A percentile compares a stretch with the other conserved stretches of the same genome.
These are phyloP conservation scores for Oxyura jamaicensis DNA, from an alignment of 2,113 vertebrate genomes.

Conservation along the genomic window DNA sequence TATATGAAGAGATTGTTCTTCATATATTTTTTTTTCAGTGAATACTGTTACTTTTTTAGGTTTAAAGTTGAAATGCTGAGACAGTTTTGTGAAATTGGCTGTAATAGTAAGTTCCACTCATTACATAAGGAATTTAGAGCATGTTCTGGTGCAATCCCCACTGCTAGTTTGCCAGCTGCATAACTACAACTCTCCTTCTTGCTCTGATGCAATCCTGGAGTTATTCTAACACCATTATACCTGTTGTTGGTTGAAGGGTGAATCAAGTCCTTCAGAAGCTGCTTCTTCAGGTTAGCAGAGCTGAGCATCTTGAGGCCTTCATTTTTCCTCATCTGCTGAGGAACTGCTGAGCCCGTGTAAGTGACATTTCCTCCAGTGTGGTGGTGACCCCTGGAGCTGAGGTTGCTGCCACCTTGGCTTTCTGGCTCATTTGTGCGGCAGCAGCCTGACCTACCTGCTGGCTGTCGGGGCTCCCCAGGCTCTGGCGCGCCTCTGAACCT, in stretches of 20 bases:
- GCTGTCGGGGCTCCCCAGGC: not conserved
- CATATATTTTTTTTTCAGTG: not conserved
- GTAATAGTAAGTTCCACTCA: not conserved
- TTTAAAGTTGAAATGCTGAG: conserved; percentile 14
- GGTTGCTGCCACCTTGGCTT: not conserved
- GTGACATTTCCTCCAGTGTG: rapidly evolving
- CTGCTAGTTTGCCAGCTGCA: not conserved
- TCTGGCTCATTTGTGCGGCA: not conserved
- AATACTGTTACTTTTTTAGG: not conserved
- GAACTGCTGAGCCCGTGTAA: not conserved
- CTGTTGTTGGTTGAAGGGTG: rapidly evolving
- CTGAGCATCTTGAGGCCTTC: not conserved
- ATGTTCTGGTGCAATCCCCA: not conserved
- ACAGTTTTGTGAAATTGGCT: not conserved
- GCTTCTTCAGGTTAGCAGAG: not conserved
- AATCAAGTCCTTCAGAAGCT: not conserved
- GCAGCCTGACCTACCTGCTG: rapidly evolving
- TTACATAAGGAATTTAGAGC: not conserved
- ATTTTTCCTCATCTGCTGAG: not conserved
- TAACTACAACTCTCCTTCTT: not conserved
- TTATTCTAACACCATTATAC: not conserved
- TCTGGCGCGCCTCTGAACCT: rapidly evolving
- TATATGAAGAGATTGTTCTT: conserved; percentile 1
- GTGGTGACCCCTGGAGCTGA: not conserved
- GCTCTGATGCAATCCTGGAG: not conserved